A percentile compares a stretch with the other conserved stretches of the same genome.
These are phyloP conservation scores for Ciconia stormi DNA, from an alignment of 2,113 vertebrate genomes.

Conservation along the genomic window DNA sequence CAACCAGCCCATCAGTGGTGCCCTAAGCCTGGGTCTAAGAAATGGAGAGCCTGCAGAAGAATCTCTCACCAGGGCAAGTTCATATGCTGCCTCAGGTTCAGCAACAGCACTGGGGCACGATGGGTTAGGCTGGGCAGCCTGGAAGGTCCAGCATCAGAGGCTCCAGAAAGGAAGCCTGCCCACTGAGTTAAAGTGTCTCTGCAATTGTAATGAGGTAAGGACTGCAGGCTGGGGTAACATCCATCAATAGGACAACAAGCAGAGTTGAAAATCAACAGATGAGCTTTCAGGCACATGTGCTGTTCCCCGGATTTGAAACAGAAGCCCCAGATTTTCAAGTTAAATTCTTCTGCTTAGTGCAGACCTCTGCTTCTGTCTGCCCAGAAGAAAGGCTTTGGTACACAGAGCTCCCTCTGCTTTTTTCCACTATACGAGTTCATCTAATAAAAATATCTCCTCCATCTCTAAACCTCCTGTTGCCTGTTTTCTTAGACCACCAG, in stretches of 20 bases:
- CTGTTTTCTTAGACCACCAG: neutral
- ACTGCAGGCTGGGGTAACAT: neutral
- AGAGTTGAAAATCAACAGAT: neutral
- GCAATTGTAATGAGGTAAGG: neutral
- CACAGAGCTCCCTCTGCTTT: neutral
- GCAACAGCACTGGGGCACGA: accelerated
- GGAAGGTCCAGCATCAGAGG: neutral
- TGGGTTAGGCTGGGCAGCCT: neutral
- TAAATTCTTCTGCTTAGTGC: neutral
- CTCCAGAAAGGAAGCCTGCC: neutral
- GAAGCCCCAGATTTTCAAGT: neutral
- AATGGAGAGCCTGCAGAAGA: neutral
- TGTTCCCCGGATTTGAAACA: neutral
- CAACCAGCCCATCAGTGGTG: neutral
- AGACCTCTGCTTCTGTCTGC: neutral
- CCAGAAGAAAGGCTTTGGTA: neutral
- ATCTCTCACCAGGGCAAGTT: neutral
- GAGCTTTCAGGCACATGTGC: neutral
- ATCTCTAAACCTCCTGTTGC: neutral
- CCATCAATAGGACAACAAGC: neutral
- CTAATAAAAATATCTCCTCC: neutral
- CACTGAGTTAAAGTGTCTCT: neutral
- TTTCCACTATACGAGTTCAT: neutral
- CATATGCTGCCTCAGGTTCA: neutral
- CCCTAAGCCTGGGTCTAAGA: neutral